phyloP scores from a whole-genome alignment of 2,888 invertebrate genomes.

The Ennomos quercinarius region DNA sequence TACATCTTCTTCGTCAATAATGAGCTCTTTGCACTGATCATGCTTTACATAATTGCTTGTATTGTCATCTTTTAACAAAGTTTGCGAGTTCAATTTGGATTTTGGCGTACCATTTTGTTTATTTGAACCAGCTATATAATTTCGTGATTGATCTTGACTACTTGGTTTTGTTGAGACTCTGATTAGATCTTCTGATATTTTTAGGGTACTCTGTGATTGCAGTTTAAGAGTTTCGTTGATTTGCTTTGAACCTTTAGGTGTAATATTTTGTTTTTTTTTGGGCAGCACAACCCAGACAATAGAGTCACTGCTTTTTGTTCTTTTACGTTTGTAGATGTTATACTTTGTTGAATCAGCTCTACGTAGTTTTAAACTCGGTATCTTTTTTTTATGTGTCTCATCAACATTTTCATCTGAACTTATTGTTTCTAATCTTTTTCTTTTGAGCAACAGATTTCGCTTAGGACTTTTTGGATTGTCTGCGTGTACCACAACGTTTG shows the following conservation, averaged over 20 bases:
- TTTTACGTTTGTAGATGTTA: constrained; percentile 17
- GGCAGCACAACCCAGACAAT: constrained; percentile 21
- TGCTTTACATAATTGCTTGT: neutral
- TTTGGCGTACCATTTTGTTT: neutral
- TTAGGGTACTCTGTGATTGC: neutral
- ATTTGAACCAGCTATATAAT: neutral
- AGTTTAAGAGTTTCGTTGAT: neutral
- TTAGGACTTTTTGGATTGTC: neutral
- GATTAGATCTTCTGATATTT: neutral
- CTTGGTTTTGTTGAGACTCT: neutral
- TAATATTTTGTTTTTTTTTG: constrained; percentile 1
- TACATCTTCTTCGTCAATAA: constrained; percentile 28
- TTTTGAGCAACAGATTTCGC: too few relatives aligned
- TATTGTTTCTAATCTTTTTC: neutral
- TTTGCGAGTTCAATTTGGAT: too few relatives aligned
- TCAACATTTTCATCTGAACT: constrained; percentile 1
- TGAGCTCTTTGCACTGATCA: constrained; percentile 17
- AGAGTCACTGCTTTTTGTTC: constrained; percentile 11
- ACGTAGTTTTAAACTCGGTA: constrained; percentile 9
- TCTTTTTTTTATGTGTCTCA: neutral
- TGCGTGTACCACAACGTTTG: constrained; percentile 3
- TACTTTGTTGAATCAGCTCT: constrained; percentile 8
- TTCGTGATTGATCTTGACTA: constrained; percentile 2
- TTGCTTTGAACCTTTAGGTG: neutral
- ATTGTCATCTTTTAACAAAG: neutral